Percentiles rank a stretch among this genome's conserved stretches.
Conservation (phyloP, 2,797 vertebrate genomes). For the Rhabdophis nuchalis region DNA sequence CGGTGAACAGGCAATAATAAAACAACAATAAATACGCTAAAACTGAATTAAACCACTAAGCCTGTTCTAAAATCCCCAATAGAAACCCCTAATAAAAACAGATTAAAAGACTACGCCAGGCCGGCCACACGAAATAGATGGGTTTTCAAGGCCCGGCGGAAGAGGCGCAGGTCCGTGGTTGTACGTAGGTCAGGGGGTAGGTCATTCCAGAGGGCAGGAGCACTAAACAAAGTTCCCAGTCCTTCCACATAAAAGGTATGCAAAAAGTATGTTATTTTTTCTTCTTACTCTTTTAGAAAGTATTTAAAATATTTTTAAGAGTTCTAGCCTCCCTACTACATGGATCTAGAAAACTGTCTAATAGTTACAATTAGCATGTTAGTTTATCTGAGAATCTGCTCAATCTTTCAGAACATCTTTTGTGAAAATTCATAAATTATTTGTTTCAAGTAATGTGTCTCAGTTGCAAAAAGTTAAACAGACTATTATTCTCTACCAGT, state of each 20-base stretch:
- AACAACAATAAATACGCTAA: too few species aligned
- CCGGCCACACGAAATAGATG: too few species aligned
- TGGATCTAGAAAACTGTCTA: background rate
- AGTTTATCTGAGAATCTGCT: background rate
- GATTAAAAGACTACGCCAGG: too few species aligned
- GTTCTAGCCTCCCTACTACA: background rate
- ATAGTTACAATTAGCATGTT: background rate
- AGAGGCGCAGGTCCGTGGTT: too few species aligned
- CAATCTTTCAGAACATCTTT: background rate
- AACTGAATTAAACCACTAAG: too few species aligned
- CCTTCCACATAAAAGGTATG: background rate
- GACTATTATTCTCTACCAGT: background rate
- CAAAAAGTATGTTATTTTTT: background rate
- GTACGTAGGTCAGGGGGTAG: too few species aligned
- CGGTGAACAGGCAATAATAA: too few species aligned
- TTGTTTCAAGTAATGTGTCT: slow-evolving; percentile 2
- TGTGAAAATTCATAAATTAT: background rate
- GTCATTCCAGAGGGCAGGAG: too few species aligned
- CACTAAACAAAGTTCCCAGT: background rate
- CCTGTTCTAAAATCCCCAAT: too few species aligned
- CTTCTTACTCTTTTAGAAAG: background rate
- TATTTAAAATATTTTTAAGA: background rate
- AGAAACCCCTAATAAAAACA: too few species aligned
- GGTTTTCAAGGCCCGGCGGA: too few species aligned
- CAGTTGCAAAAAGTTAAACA: background rate